Evolutionary conservation across 2,113 vertebrate species (phyloP), one percentile per base, ranked within the genome.

Genomic region (Equus quagga): DNA sequence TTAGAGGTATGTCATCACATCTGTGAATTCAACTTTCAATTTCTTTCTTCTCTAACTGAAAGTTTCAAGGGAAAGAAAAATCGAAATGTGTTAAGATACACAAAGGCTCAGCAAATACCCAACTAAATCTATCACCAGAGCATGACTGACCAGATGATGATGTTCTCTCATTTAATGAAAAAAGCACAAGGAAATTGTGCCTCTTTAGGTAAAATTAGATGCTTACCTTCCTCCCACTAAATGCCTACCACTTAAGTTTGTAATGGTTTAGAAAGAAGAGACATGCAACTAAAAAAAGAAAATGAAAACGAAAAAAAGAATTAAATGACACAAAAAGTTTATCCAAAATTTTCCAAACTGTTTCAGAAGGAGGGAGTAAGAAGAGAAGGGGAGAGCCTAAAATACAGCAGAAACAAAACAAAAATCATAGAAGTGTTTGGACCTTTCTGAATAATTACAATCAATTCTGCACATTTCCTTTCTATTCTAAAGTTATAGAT

Each of bases 11-110:
- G 17, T 51, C 64, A 69, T 84, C 64, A 58, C 28, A 82, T 67
- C 10, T 75, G 19, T 46, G n/a, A 75, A 24, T 64, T 75, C 58
- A 83, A 58, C 56, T 81, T 83, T 65, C 62, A 56, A n/a, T 97
- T 79, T 58, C 41, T 88, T 69, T 93, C 73, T 82, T 83, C 49
- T 80, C 58, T 83, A 80, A 95, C 8, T 58, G 24, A 62, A 73
- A 90, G 33, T 80, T 46, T 81, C 26, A 23, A 46, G 24, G 8
- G 3, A 46, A 8, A 85, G n/a, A 73, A 75, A 73, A 56, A 46
- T 18, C 41, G 64, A 28, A 49, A 85, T 75, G 24, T 54, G 6
- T 72, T 76, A 94, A 64, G 64, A 70, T 58, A 36, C 60, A 67
- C 13, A 83, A 84, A 65, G 46, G 31, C 54, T 82, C 54, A 33